Base-by-base conservation (phyloP, 1,140 invertebrate genomes). In the Drosophila tropicalis region DNA sequence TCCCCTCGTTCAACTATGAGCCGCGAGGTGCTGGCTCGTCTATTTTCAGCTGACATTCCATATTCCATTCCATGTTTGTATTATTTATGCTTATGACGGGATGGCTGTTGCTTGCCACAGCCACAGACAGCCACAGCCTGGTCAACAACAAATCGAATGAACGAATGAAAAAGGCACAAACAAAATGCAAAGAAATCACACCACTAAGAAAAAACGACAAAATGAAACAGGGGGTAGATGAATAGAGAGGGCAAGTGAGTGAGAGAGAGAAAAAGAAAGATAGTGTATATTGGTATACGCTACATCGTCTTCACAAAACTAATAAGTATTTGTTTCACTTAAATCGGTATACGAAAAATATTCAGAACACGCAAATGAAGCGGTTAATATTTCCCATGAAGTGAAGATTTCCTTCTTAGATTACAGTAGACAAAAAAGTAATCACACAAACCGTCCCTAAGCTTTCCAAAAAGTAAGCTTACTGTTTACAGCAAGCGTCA, bases 61-160 rank as follows among this genome's bases (percentile, higher is more conserved):
- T 76, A 76, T 76, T 76, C 73, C 73, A 76, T 70, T 76, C 73
- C 73, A 76, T 70, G 72, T 74, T 57, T 75, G 58, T 60, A 63
- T 86, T 85, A 85, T 86, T 86, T 86, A 85, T 82, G 82, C 63
- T 87, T 87, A 79, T 87, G 82, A 83, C 87, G 61, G 44, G 44
- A 51, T 51, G 44, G 19, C 17, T 12, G 44, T 4, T 51, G 36
- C 12, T 13, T 39, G 12, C 19, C 44, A 22, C 44, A 51, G 44
- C 76, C 54, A 22, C 19, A 22, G 19, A 22, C 19, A 22, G 36
- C 17, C 44, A 22, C 44, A 51, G 44, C 76, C 54, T 73, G 66
- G 72, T 70, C 73, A 60, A 19, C 41, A 29, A 29, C 34, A 64
- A 44, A 60, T 56, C 55, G 60, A 67, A 76, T 76, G n/a, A 32